Percentiles rank a stretch among this genome's conserved stretches.
phyloP scores from a whole-genome alignment of 2,113 vertebrate species.

The Pachyramphus minor region DNA sequence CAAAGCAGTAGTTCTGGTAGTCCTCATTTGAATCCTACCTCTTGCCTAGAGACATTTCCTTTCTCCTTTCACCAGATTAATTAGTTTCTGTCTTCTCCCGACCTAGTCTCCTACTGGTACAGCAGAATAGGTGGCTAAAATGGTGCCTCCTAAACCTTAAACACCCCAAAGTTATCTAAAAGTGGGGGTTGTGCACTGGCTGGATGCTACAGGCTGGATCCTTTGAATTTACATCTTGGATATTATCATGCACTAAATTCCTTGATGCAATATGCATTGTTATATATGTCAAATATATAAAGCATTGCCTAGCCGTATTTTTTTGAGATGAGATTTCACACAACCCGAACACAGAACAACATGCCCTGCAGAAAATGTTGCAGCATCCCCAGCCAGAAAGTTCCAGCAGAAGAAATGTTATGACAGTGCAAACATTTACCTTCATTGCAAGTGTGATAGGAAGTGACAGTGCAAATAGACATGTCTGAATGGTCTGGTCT shows the following conservation, averaged over 20 bases:
- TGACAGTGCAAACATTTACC: conserved; percentile 27
- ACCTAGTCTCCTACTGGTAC: neutral
- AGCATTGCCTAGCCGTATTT: neutral
- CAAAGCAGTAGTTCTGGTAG: neutral
- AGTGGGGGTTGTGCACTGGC: neutral
- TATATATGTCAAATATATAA: neutral
- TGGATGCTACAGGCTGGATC: neutral
- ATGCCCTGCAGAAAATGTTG: neutral
- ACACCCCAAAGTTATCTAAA: neutral
- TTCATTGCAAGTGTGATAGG: neutral
- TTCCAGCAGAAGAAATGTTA: neutral
- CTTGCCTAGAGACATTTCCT: neutral
- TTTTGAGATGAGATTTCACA: neutral
- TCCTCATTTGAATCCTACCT: neutral
- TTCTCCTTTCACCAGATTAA: neutral
- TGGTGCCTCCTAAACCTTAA: neutral
- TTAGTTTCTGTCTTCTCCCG: neutral
- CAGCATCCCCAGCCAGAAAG: neutral
- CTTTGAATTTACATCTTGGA: neutral
- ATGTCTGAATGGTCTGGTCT: neutral
- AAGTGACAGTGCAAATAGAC: conserved; percentile 50
- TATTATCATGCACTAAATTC: neutral
- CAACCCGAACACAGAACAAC: fast-evolving
- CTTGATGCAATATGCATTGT: neutral
- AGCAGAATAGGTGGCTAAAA: neutral